These are phyloP conservation scores for Engystomops pustulosus DNA, from an alignment of 2,113 vertebrate genomes.

Conservation along the genomic window DNA sequence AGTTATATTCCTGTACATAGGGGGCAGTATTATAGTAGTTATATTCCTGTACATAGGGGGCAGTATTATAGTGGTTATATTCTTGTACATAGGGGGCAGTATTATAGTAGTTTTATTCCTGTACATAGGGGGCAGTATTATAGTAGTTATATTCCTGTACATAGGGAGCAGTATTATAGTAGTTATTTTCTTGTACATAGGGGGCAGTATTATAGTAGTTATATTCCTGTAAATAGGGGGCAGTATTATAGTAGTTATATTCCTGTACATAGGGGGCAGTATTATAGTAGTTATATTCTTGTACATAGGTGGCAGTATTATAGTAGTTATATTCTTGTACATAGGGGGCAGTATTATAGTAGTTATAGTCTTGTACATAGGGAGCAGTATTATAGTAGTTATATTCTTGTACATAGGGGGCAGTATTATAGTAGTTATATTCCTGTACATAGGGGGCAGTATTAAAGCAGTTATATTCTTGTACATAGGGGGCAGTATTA, in stretches of 20 bases:
- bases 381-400: constrained; percentile 12
- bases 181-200: neutral
- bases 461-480: constrained; percentile 11
- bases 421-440: constrained; percentile 9
- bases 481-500: constrained; percentile 1
- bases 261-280: neutral
- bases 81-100: neutral
- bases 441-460: neutral
- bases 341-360: constrained; percentile 6
- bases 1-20: neutral
- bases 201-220: neutral
- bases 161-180: neutral
- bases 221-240: neutral
- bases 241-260: constrained; percentile 13
- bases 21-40: constrained; percentile 1
- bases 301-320: neutral
- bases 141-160: constrained; percentile 8
- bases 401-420: neutral
- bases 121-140: neutral
- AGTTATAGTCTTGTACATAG: neutral
- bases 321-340: constrained; percentile 11
- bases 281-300: constrained; percentile 17
- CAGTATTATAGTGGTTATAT: neutral
- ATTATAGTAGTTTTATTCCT: neutral
- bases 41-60: neutral